Evolutionary conservation across 2,888 invertebrate genomes (phyloP).

Genomic region (Pherbina coryleti): DNA sequence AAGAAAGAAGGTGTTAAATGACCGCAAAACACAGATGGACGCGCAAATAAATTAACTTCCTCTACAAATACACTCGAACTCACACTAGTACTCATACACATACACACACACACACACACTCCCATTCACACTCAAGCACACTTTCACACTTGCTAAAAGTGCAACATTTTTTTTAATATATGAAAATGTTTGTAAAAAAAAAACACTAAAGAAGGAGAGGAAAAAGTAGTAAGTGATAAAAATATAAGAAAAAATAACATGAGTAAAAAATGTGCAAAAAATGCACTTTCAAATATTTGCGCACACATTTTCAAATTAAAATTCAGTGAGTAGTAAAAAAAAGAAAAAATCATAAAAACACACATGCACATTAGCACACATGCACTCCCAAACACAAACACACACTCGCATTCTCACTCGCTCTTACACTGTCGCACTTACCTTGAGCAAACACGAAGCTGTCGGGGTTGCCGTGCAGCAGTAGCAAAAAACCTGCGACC

Average conservation of each 20-base stretch:
- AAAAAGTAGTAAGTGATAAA: background rate
- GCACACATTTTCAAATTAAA: constrained; percentile 48
- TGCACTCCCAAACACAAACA: constrained; percentile 15
- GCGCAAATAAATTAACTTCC: constrained; percentile 35
- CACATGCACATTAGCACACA: constrained; percentile 5
- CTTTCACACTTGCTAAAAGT: constrained; percentile 1
- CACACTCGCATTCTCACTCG: constrained; percentile 9
- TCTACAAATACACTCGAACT: background rate
- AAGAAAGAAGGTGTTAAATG: constrained; percentile 47
- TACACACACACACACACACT: background rate
- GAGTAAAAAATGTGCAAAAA: constrained; percentile 33
- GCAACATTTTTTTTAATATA: background rate
- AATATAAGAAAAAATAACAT: constrained; percentile 16
- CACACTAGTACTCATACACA: background rate
- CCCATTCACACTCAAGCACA: background rate
- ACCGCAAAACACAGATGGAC: constrained; percentile 31
- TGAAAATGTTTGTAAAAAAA: constrained; percentile 7
- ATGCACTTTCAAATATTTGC: constrained; percentile 45
- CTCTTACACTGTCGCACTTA: constrained; percentile 43
- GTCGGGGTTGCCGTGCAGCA: constrained; percentile 41
- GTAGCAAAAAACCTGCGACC: constrained; percentile 53
- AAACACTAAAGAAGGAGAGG: background rate
- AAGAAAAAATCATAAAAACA: constrained; percentile 17
- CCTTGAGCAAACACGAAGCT: constrained; percentile 57
- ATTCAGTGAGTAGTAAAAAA: constrained; percentile 39